Evolutionary conservation across 2,888 invertebrate genomes (phyloP).

Genomic region (Pyrgus malvae): DNA sequence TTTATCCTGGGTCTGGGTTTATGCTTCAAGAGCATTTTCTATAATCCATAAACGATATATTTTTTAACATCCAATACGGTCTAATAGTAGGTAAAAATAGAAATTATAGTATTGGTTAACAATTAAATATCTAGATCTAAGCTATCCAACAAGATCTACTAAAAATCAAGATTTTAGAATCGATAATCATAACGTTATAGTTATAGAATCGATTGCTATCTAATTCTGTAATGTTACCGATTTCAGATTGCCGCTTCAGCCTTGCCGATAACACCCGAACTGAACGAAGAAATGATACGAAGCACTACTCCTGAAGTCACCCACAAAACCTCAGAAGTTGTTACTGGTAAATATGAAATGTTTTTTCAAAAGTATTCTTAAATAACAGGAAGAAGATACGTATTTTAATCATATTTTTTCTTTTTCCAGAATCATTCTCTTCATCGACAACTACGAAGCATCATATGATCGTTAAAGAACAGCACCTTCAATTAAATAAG

Average conservation of each 20-base stretch:
- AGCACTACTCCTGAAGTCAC: slow-evolving; percentile 83
- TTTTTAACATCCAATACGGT: no score
- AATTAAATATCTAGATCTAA: no score
- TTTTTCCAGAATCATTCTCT: slow-evolving; percentile 76
- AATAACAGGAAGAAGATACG: neutral
- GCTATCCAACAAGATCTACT: neutral
- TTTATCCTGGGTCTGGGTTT: no score
- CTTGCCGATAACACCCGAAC: slow-evolving; percentile 88
- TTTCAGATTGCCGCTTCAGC: slow-evolving; percentile 81
- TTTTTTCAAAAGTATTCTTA: neutral
- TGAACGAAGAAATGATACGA: slow-evolving; percentile 87
- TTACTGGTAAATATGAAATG: slow-evolving; percentile 62
- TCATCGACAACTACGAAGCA: slow-evolving; percentile 77
- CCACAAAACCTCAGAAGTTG: slow-evolving; percentile 70
- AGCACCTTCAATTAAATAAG: slow-evolving; percentile 62
- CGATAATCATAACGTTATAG: neutral
- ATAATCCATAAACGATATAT: no score
- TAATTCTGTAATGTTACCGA: neutral
- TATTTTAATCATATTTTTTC: neutral
- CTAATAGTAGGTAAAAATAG: no score
- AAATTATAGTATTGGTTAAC: no score
- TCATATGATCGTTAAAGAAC: slow-evolving; percentile 65
- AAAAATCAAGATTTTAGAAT: neutral
- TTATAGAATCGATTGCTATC: neutral
- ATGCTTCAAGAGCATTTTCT: no score